A percentile compares a stretch with the other conserved stretches of the same genome.
Evolutionary conservation across 2,113 vertebrate genomes (phyloP).

Genomic region (Solea solea): DNA sequence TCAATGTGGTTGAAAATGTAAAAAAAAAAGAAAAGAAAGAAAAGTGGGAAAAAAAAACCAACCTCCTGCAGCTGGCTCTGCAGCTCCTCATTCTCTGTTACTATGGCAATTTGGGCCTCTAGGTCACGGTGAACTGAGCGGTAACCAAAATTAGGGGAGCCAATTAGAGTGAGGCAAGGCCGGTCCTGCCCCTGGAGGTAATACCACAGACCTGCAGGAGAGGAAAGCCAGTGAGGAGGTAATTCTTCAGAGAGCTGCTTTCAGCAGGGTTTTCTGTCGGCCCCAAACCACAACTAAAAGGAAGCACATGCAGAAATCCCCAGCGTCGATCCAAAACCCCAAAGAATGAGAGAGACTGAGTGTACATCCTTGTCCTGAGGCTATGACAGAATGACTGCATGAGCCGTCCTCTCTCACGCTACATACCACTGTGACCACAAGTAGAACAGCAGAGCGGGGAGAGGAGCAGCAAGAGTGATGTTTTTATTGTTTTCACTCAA

Average conservation of each 20-base stretch:
- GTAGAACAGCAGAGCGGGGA: slow-evolving; percentile 27
- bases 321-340: slow-evolving; percentile 61
- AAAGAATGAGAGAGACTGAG: slow-evolving; percentile 64
- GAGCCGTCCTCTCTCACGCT: slow-evolving; percentile 52
- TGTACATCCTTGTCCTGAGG: slow-evolving; percentile 60
- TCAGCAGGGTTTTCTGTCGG: slow-evolving; percentile 48
- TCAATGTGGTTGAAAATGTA: neutral
- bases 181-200: slow-evolving; percentile 89
- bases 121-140: slow-evolving; percentile 96
- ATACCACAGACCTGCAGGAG: slow-evolving; percentile 91
- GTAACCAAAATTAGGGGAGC: slow-evolving; percentile 98
- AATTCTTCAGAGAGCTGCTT: slow-evolving; percentile 33
- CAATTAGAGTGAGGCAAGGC: slow-evolving; percentile 95
- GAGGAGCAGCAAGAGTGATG: neutral
- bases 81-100: slow-evolving; percentile 89
- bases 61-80: slow-evolving; percentile 94
- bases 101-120: slow-evolving; percentile 95
- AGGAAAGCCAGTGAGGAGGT: slow-evolving; percentile 25
- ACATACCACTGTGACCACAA: slow-evolving; percentile 54
- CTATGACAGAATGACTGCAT: slow-evolving; percentile 53
- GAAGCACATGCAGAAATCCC: slow-evolving; percentile 74
- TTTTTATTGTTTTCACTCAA: slow-evolving; percentile 26
- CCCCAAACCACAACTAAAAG: slow-evolving; percentile 68
- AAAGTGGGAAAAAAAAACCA: slow-evolving; percentile 27
- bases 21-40: neutral